A percentile compares a stretch with the other conserved stretches of the same genome.
Evolutionary conservation across 2,888 invertebrate genomes (phyloP).

Genomic region (Vesta saturnalis): DNA sequence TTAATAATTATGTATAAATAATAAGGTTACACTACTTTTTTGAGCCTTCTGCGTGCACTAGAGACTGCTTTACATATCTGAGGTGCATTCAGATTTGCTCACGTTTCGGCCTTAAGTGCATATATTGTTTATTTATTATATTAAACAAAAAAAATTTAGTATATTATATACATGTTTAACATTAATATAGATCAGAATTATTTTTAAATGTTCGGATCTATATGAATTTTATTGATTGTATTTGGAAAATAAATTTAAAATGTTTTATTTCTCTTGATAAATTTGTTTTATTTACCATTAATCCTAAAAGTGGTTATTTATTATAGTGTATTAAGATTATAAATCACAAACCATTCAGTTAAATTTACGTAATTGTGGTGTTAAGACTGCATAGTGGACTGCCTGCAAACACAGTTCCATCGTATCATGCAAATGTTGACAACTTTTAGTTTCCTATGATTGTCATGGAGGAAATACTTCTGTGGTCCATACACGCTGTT

Average conservation of each 20-base stretch:
- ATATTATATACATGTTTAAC: conserved; percentile 21
- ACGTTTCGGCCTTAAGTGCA: conserved; percentile 26
- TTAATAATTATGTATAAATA: conserved; percentile 27
- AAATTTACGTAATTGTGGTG: no score
- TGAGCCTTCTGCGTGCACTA: conserved; percentile 21
- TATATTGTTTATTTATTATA: conserved; percentile 36
- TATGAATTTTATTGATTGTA: conserved; percentile 29
- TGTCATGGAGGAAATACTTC: no score
- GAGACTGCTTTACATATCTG: conserved; percentile 14
- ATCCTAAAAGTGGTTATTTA: no score
- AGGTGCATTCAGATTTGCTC: conserved; percentile 25
- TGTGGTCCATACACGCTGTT: no score
- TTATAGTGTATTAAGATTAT: no score
- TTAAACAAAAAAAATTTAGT: conserved; percentile 11
- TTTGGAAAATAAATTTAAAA: conserved; percentile 24
- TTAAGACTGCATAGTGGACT: no score
- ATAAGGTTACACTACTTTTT: conserved; percentile 20
- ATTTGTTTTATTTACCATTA: no score
- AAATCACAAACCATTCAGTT: no score
- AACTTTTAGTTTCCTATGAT: no score
- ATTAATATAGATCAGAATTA: conserved; percentile 15
- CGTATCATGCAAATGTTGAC: no score
- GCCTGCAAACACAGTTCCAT: no score
- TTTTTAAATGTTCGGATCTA: conserved; percentile 22
- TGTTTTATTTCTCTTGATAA: conserved; percentile 24